These are phyloP conservation scores for Zapornia atra DNA, from an alignment of 2,113 vertebrate species.

Conservation along the genomic window DNA sequence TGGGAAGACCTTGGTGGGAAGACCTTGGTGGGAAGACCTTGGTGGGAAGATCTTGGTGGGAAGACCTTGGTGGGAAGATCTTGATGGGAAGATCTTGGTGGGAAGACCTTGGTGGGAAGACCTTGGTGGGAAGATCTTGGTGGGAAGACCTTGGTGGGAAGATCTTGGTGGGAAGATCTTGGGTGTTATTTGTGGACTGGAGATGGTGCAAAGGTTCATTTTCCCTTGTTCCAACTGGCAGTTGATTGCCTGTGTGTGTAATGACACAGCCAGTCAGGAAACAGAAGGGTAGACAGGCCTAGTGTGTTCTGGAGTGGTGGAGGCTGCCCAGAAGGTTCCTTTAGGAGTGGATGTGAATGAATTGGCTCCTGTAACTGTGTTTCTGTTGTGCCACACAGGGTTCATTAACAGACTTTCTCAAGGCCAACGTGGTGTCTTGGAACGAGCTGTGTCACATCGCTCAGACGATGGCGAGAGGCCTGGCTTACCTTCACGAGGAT, in stretches of 20 bases:
- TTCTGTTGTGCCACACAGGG: slow-evolving; percentile 76
- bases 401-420: slow-evolving; percentile 94
- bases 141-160: too few relatives aligned
- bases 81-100: too few relatives aligned
- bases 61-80: too few relatives aligned
- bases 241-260: accelerated
- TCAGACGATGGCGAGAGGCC: slow-evolving; percentile 90
- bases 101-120: too few relatives aligned
- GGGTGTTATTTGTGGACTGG: accelerated
- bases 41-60: too few relatives aligned
- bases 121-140: too few relatives aligned
- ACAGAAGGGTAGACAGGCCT: background rate
- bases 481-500: slow-evolving; percentile 98
- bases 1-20: too few relatives aligned
- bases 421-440: slow-evolving; percentile 97
- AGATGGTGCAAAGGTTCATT: background rate
- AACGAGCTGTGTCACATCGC: slow-evolving; percentile 94
- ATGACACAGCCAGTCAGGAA: background rate
- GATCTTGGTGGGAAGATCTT: background rate
- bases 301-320: accelerated
- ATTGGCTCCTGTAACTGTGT: background rate
- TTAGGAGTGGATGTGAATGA: background rate
- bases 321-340: background rate
- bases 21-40: too few relatives aligned
- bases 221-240: background rate